Evolutionary conservation across 2,797 vertebrate genomes (phyloP).

Genomic region (Lerista edwardsae): DNA sequence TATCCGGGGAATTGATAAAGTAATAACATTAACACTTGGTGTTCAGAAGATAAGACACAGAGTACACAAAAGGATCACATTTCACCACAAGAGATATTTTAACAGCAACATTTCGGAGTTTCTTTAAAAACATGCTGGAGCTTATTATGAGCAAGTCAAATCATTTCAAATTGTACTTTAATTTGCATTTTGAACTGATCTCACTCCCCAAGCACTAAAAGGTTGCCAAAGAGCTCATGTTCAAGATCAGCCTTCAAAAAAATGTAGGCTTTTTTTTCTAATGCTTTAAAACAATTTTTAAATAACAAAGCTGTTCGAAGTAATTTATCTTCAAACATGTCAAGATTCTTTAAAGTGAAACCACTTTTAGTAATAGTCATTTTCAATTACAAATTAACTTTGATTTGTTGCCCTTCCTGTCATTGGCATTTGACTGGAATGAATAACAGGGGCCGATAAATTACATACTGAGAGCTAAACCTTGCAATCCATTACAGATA

Average conservation of each 20-base stretch:
- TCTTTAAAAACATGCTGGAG: slow-evolving; percentile 6
- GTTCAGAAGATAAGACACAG: background rate
- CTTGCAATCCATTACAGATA: slow-evolving; percentile 46
- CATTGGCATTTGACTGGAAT: slow-evolving; percentile 56
- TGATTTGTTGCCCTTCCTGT: slow-evolving; percentile 59
- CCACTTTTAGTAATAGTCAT: slow-evolving; percentile 54
- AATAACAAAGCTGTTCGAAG: slow-evolving; percentile 57
- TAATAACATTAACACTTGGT: slow-evolving; percentile 16
- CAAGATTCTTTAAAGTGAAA: slow-evolving; percentile 60
- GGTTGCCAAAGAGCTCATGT: slow-evolving; percentile 30
- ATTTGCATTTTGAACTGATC: slow-evolving; percentile 53
- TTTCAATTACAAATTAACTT: slow-evolving; percentile 68
- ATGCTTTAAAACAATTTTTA: slow-evolving; percentile 62
- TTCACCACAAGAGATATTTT: background rate
- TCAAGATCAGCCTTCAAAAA: slow-evolving; percentile 29
- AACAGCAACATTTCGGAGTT: background rate
- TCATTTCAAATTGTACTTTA: slow-evolving; percentile 40
- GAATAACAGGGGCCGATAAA: slow-evolving; percentile 47
- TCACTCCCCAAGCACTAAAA: slow-evolving; percentile 53
- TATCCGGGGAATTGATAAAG: background rate
- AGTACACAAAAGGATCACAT: background rate
- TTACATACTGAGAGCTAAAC: slow-evolving; percentile 48
- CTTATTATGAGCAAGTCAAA: slow-evolving; percentile 15
- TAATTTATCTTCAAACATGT: slow-evolving; percentile 55
- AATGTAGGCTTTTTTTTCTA: slow-evolving; percentile 38